Evolutionary conservation across 2,113 vertebrate species (phyloP), one percentile per base, ranked within the genome.

Genomic region (Lampris megalopsis): DNA sequence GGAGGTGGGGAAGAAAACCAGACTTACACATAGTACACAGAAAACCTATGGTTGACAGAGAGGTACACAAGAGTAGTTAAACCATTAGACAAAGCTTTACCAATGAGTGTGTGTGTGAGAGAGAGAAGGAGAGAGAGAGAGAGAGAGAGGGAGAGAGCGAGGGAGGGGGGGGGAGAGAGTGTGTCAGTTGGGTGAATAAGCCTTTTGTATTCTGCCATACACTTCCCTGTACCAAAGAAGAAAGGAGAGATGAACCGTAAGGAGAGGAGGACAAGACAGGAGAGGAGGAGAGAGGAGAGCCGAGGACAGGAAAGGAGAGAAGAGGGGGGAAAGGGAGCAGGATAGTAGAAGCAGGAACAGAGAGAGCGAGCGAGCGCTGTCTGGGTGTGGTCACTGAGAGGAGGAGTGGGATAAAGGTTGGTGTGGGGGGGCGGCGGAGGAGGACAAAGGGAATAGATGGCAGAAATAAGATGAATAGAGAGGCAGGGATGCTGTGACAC

Each of bases 301-400:
- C 3, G 63, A 40, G 38, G 13, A 63, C 36, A 58, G 40, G 52
- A 43, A 56, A 1, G 8, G 36, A 63, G 9, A 57, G 66, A 2
- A 63, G 9, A 45, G 49, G 67, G 53, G 38, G 9, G 56, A 9
- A 53, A 69, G 3, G 24, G 61, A 75, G 77, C 38, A 9, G 53
- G 68, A 72, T 61, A 69, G 77, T 24, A 75, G 77, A 75, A 73
- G 81, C 50, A 10, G 54, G 24, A 24, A 24, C 24, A 24, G 24
- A 24, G 24, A 24, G 24, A 24, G 24, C 0, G 24, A 24, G 24
- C 24, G 24, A 45, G 37, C 41, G 72, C 82, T 77, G 79, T 78
- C 73, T 84, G 91, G 91, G 91, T 80, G 91, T 92, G 91, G 90
- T 84, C 91, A 84, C 49, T 49, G 7, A 60, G 71, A 83, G 64